These are phyloP conservation scores for Bostrychus sinensis DNA, from an alignment of 2,113 vertebrate species.

Conservation along the genomic window DNA sequence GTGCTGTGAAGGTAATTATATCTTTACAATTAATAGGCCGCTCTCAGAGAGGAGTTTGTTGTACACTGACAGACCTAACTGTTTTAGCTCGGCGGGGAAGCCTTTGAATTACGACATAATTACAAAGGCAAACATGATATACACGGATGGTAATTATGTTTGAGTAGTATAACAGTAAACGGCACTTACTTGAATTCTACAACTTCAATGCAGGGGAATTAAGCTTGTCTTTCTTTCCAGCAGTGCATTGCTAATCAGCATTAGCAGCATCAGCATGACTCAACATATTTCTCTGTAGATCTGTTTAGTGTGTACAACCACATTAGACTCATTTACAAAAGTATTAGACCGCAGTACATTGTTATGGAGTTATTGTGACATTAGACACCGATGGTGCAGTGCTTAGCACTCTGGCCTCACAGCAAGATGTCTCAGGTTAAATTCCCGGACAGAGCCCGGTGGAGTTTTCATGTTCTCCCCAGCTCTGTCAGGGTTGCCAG, in stretches of 20 bases:
- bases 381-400: too few relatives aligned
- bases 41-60: constrained; percentile 63
- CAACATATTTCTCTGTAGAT: not conserved
- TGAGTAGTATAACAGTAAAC: constrained; percentile 53
- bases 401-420: too few relatives aligned
- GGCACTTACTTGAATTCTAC: constrained; percentile 48
- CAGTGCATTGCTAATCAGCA: constrained; percentile 28
- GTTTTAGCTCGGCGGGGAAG: constrained; percentile 57
- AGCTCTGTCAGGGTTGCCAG: too few relatives aligned
- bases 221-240: constrained; percentile 40
- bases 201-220: constrained; percentile 41
- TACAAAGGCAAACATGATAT: constrained; percentile 73
- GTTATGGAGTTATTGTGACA: too few relatives aligned
- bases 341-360: too few relatives aligned
- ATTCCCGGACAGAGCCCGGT: too few relatives aligned
- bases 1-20: constrained; percentile 74
- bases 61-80: constrained; percentile 54
- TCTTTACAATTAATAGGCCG: constrained; percentile 70
- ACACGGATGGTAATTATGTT: constrained; percentile 66
- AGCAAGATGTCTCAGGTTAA: too few relatives aligned
- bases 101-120: constrained; percentile 75
- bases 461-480: too few relatives aligned
- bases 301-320: not conserved
- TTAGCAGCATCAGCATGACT: constrained; percentile 1
- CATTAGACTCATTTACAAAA: too few relatives aligned